Conservation (phyloP, 2,888 invertebrate species). For the Acanthosepion esculentum region DNA sequence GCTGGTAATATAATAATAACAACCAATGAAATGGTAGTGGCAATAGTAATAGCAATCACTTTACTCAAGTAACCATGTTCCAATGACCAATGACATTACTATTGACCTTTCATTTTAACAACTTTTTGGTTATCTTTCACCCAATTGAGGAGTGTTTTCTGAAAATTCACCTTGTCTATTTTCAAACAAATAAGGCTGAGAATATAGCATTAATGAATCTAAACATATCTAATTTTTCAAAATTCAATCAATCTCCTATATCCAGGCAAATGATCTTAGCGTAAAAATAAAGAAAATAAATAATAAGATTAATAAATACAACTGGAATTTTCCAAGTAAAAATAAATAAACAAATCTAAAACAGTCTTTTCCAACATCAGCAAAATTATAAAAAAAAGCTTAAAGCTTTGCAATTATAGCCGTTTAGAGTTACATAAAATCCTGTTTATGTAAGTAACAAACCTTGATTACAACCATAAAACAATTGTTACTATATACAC, state of each 20-base stretch:
- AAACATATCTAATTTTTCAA: background rate
- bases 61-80: background rate
- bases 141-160: background rate
- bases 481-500: no score
- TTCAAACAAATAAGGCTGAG: background rate
- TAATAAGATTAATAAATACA: background rate
- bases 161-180: background rate
- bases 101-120: background rate
- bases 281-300: background rate
- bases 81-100: constrained; percentile 11
- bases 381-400: background rate
- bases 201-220: background rate
- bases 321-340: background rate
- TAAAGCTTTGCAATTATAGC: background rate
- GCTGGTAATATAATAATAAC: no score
- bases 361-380: background rate
- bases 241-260: background rate
- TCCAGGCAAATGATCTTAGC: background rate
- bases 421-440: background rate
- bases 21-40: no score
- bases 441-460: background rate
- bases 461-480: background rate
- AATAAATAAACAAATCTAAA: background rate
- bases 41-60: no score
- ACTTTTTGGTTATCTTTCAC: background rate